These are phyloP conservation scores for Ageneiosus marmoratus DNA, from an alignment of 2,113 vertebrate species.

Conservation along the genomic window DNA sequence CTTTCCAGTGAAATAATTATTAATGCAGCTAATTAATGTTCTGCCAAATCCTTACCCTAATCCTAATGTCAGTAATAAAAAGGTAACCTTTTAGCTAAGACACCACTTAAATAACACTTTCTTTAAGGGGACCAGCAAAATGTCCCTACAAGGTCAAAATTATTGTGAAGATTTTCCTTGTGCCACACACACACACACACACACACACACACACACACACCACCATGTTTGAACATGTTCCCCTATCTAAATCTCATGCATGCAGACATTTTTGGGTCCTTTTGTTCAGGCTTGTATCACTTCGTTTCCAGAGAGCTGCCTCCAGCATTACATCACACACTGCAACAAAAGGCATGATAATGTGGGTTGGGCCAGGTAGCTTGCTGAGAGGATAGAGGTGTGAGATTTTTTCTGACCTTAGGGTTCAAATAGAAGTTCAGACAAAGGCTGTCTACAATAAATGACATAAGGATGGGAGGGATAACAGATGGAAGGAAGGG, in stretches of 20 bases:
- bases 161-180: too few species aligned
- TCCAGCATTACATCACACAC: conserved; percentile 73
- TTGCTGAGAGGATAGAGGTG: conserved; percentile 29
- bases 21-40: too few species aligned
- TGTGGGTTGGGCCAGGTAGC: conserved; percentile 42
- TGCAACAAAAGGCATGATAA: conserved; percentile 62
- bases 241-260: conserved; percentile 71
- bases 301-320: conserved; percentile 62
- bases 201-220: conserved; percentile 38
- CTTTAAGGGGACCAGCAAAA: too few species aligned
- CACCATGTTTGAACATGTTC: conserved; percentile 70
- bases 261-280: conserved; percentile 68
- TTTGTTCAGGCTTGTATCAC: conserved; percentile 73
- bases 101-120: too few species aligned
- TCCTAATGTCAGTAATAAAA: too few species aligned
- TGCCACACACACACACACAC: too few species aligned
- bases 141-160: too few species aligned
- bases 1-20: too few species aligned
- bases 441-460: conserved; percentile 37
- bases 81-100: too few species aligned
- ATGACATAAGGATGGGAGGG: conserved; percentile 45
- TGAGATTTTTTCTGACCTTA: conserved; percentile 64
- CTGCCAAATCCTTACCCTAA: too few species aligned
- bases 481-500: conserved; percentile 52
- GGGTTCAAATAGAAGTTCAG: conserved; percentile 60